Percentiles rank a stretch among this genome's conserved stretches.
Conservation (phyloP, 1,140 invertebrate genomes). For the Cryptotermes secundus region DNA sequence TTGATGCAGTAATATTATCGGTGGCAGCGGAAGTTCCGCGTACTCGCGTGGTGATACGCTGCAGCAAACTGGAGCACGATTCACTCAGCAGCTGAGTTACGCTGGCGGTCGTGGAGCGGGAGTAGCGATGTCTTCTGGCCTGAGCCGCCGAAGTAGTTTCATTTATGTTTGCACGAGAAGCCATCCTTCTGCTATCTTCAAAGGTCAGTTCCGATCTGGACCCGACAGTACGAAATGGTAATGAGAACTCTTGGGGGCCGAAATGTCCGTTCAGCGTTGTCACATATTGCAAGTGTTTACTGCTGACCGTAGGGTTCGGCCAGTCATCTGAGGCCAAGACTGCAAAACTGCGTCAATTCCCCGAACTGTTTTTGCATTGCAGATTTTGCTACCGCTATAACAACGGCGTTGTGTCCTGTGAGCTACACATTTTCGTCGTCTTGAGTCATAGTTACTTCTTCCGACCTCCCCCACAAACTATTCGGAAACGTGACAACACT, state of each 20-base stretch:
- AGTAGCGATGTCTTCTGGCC: constrained; percentile 62
- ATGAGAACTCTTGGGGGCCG: constrained; percentile 20
- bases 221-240: constrained; percentile 1
- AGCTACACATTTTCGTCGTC: neutral
- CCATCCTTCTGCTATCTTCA: constrained; percentile 28
- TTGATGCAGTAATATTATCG: constrained; percentile 1
- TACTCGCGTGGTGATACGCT: constrained; percentile 67
- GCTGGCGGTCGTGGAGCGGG: constrained; percentile 74
- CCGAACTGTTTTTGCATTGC: no score
- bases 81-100: constrained; percentile 81
- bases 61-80: constrained; percentile 78
- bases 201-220: constrained; percentile 21
- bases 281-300: constrained; percentile 22
- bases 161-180: constrained; percentile 44
- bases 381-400: no score
- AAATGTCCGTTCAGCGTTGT: constrained; percentile 30
- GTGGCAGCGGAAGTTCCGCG: constrained; percentile 62
- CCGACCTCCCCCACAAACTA: constrained; percentile 29
- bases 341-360: neutral
- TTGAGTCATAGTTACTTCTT: neutral
- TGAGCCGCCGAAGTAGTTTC: constrained; percentile 45
- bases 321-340: neutral
- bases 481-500: constrained; percentile 36
- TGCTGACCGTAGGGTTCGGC: neutral
- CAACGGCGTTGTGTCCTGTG: neutral